phyloP scores from a whole-genome alignment of 1,140 invertebrate species.

The Sycobia sp. region DNA sequence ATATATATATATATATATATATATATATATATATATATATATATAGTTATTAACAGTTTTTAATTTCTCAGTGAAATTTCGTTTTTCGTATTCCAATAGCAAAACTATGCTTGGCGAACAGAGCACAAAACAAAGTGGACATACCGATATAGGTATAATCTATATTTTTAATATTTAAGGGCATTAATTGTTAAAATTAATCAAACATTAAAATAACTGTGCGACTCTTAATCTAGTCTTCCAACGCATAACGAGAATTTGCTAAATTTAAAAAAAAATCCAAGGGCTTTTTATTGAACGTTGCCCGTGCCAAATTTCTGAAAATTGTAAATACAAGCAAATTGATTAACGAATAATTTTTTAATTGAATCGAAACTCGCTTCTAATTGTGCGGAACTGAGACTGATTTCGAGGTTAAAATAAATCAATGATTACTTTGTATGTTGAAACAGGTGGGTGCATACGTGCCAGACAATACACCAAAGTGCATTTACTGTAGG shows the following conservation, averaged over 20 bases:
- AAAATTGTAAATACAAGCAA: conserved; percentile 33
- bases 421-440: conserved; percentile 26
- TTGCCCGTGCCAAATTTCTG: neutral
- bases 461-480: conserved; percentile 35
- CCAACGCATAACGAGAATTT: conserved; percentile 29
- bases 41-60: neutral
- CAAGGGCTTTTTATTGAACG: conserved; percentile 5
- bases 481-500: conserved; percentile 37
- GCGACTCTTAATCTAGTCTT: conserved; percentile 36
- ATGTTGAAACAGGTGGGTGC: conserved; percentile 24
- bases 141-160: conserved; percentile 29
- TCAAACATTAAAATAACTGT: conserved; percentile 27
- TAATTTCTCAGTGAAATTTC: conserved; percentile 1
- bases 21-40: too few species aligned
- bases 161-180: conserved; percentile 26
- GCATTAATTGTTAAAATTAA: conserved; percentile 31
- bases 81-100: conserved; percentile 7
- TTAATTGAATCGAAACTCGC: conserved; percentile 14
- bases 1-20: neutral
- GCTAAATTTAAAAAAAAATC: conserved; percentile 13
- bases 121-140: conserved; percentile 7
- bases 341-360: conserved; percentile 18
- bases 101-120: conserved; percentile 10
- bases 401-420: conserved; percentile 30
- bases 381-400: conserved; percentile 29